These are phyloP conservation scores for Pygoscelis antarcticus DNA, from an alignment of 2,113 vertebrate genomes.

Conservation along the genomic window DNA sequence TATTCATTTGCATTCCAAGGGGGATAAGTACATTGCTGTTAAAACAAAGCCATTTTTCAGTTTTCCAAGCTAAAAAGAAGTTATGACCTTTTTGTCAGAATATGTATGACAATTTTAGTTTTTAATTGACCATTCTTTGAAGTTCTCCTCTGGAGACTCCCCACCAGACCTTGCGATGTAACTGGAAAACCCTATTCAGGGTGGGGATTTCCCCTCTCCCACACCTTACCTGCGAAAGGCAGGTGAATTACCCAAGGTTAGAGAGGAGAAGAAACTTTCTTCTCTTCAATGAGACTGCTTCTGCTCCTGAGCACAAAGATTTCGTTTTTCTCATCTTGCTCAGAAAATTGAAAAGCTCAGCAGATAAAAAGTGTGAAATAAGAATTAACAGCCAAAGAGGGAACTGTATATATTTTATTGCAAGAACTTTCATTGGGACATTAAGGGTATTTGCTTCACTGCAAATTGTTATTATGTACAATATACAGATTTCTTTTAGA, in stretches of 20 bases:
- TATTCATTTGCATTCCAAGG: not conserved
- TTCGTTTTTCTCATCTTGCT: not conserved
- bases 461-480: not conserved
- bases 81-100: not conserved
- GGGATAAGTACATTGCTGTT: not conserved
- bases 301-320: not conserved
- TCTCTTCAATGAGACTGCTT: not conserved
- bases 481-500: not conserved
- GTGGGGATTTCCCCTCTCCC: not conserved
- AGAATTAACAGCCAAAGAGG: not conserved
- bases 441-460: not conserved
- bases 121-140: not conserved
- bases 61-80: not conserved
- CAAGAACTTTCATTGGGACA: not conserved
- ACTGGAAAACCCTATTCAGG: not conserved
- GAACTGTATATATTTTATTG: not conserved
- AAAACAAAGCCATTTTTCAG: constrained; percentile 17
- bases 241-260: not conserved
- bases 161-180: not conserved
- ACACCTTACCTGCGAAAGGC: not conserved
- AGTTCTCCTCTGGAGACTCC: not conserved
- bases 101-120: not conserved
- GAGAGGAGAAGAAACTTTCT: not conserved
- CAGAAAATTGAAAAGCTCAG: constrained; percentile 20
- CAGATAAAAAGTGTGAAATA: constrained; percentile 26